Conservation (phyloP, 2,113 vertebrate genomes). For the Laticauda laticaudata region DNA sequence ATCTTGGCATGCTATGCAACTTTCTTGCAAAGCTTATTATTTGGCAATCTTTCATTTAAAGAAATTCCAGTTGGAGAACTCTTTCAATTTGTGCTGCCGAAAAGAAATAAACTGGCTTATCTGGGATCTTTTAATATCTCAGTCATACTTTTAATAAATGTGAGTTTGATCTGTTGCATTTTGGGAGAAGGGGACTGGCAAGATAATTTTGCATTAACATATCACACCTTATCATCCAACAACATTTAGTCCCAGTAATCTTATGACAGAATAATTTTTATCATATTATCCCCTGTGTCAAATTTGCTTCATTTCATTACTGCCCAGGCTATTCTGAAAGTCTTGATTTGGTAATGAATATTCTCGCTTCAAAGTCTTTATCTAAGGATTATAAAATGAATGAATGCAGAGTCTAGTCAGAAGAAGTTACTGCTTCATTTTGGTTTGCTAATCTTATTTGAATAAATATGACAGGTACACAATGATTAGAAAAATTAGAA, state of each 20-base stretch:
- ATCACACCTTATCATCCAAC: slow-evolving; percentile 68
- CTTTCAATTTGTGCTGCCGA: slow-evolving; percentile 54
- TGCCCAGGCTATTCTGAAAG: slow-evolving; percentile 26
- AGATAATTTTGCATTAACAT: slow-evolving; percentile 70
- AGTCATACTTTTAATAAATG: slow-evolving; percentile 66
- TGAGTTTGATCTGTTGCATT: slow-evolving; percentile 51
- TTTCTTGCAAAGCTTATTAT: slow-evolving; percentile 51
- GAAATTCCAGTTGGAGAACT: slow-evolving; percentile 53
- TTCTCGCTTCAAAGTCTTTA: slow-evolving; percentile 64
- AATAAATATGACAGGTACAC: slow-evolving; percentile 21
- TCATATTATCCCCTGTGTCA: slow-evolving; percentile 63
- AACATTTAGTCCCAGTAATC: slow-evolving; percentile 68
- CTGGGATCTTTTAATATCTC: slow-evolving; percentile 66
- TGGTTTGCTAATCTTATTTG: slow-evolving; percentile 19
- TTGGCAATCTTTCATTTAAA: slow-evolving; percentile 54
- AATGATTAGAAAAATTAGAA: slow-evolving; percentile 42
- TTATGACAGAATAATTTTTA: slow-evolving; percentile 70
- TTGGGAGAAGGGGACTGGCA: slow-evolving; percentile 12
- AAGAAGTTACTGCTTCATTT: slow-evolving; percentile 62
- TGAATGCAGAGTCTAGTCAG: slow-evolving; percentile 59
- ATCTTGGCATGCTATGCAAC: slow-evolving; percentile 21
- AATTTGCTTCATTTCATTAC: slow-evolving; percentile 59
- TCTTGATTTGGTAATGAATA: slow-evolving; percentile 57
- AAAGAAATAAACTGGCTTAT: slow-evolving; percentile 63
- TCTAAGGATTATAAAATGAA: slow-evolving; percentile 66